A percentile compares a stretch with the other conserved stretches of the same genome.
Evolutionary conservation across 2,113 vertebrate species (phyloP).

Genomic region (Larimichthys crocea): DNA sequence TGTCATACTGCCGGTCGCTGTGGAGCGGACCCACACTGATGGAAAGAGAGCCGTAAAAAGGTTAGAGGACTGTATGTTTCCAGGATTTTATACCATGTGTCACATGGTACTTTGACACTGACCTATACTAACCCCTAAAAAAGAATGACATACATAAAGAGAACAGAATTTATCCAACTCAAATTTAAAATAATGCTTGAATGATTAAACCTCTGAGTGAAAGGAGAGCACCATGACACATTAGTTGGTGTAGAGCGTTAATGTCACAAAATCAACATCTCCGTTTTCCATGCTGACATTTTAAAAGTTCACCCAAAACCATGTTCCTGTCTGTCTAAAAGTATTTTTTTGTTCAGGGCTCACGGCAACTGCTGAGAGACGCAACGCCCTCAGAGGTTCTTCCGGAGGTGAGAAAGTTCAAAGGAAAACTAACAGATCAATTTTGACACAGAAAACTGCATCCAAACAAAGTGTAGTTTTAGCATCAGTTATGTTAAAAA

Average conservation of each 20-base stretch:
- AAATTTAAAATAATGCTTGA: neutral
- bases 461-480: neutral
- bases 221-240: too few relatives aligned
- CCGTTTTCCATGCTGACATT: neutral
- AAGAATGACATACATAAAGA: neutral
- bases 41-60: neutral
- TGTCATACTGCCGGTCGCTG: constrained; percentile 92
- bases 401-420: neutral
- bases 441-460: neutral
- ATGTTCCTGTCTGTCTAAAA: neutral
- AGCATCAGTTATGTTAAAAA: neutral
- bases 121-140: neutral
- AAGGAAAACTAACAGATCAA: neutral
- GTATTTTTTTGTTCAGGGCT: neutral
- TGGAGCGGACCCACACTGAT: constrained; percentile 95
- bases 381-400: too few relatives aligned
- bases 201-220: too few relatives aligned
- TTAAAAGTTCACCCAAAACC: neutral
- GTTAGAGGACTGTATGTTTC: neutral
- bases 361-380: neutral
- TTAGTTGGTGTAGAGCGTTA: neutral
- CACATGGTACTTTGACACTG: too few relatives aligned
- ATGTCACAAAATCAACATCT: neutral
- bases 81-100: neutral
- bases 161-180: neutral